phyloP scores from a whole-genome alignment of 2,888 invertebrate genomes.

The Phyllotreta striolata region DNA sequence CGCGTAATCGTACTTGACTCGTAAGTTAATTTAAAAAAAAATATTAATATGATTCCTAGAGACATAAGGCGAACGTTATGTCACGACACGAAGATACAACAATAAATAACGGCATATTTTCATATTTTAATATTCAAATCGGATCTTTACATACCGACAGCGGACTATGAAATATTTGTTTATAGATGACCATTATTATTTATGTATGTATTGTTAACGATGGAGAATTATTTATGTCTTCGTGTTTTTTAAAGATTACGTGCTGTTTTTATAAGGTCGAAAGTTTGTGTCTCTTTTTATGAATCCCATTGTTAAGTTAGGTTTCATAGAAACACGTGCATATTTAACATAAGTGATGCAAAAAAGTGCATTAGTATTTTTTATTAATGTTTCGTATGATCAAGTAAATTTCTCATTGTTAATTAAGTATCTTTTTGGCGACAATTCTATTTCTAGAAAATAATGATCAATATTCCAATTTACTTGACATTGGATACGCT shows the following conservation, averaged over 20 bases:
- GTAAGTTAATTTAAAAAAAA: conserved; percentile 28
- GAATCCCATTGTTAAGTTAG: no score
- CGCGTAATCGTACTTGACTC: conserved; percentile 20
- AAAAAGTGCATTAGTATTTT: no score
- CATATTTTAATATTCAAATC: conserved; percentile 48
- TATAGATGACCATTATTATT: conserved; percentile 36
- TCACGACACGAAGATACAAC: conserved; percentile 33
- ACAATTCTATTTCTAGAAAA: no score
- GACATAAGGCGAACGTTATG: conserved; percentile 34
- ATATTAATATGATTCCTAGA: conserved; percentile 25
- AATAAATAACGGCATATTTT: conserved; percentile 43
- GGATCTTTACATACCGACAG: conserved; percentile 41
- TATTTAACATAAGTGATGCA: no score
- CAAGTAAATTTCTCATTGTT: no score
- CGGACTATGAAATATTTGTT: conserved; percentile 45
- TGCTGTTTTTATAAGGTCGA: no score
- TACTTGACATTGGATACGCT: neutral
- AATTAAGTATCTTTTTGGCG: no score
- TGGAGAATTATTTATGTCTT: conserved; percentile 29
- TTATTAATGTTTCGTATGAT: no score
- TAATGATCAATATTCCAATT: neutral
- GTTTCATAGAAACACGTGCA: no score
- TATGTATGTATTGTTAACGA: conserved; percentile 34
- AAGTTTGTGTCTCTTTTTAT: no score
- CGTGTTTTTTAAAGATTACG: conserved; percentile 7